phyloP scores from a whole-genome alignment of 2,113 vertebrate species.

The Mungos mungo region DNA sequence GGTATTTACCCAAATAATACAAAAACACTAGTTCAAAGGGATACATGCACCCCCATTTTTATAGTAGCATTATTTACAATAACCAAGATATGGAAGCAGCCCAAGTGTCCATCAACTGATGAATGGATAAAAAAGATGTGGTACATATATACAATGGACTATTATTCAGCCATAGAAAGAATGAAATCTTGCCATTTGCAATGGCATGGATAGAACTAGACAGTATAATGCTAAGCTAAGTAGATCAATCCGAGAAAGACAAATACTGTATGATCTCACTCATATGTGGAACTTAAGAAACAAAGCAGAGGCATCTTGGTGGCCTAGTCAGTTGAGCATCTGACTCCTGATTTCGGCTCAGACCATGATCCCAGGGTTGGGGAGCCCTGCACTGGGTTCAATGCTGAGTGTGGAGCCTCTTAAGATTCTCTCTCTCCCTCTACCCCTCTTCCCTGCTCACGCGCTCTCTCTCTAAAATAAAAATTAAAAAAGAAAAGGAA shows the following conservation, averaged over 20 bases:
- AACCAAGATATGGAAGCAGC: neutral
- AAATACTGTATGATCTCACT: neutral
- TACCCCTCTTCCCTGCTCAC: no score
- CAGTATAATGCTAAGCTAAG: neutral
- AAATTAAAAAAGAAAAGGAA: neutral
- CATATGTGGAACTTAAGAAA: neutral
- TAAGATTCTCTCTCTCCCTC: no score
- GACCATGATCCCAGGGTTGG: no score
- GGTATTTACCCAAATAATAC: neutral
- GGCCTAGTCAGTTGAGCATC: no score
- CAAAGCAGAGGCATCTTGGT: neutral
- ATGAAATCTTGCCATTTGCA: neutral
- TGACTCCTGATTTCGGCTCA: no score
- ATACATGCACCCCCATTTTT: neutral
- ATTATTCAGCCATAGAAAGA: neutral
- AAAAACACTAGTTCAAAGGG: neutral
- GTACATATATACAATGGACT: neutral
- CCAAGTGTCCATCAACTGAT: neutral
- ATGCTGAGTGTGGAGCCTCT: no score
- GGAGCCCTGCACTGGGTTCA: no score
- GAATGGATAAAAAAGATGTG: neutral
- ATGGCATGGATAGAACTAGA: neutral
- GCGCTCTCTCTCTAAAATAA: no score
- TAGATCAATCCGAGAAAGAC: neutral
- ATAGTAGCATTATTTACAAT: neutral